These are phyloP conservation scores for Molossus alvarezi DNA, from an alignment of 2,797 vertebrate genomes.

Conservation along the genomic window DNA sequence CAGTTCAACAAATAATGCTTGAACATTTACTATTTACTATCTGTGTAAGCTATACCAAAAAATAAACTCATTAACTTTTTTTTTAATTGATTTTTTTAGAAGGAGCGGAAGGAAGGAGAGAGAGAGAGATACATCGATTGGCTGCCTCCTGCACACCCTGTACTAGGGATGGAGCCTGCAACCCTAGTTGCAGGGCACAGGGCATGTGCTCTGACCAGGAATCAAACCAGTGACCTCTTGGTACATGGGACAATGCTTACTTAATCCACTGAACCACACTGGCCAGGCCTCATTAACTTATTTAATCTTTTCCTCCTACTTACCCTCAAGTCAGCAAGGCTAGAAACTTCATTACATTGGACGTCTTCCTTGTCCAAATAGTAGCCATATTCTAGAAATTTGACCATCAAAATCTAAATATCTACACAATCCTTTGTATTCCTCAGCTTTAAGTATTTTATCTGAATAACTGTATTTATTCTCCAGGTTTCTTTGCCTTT, in stretches of 20 bases:
- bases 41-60: conserved; percentile 46
- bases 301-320: conserved; percentile 51
- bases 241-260: too few species aligned
- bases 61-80: conserved; percentile 1
- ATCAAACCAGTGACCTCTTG: too few species aligned
- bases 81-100: too few species aligned
- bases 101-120: too few species aligned
- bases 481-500: conserved; percentile 37
- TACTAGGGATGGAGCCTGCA: too few species aligned
- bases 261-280: too few species aligned
- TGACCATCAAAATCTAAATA: conserved; percentile 29
- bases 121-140: too few species aligned
- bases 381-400: conserved; percentile 48
- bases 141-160: too few species aligned
- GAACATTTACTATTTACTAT: conserved; percentile 33
- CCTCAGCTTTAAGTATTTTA: conserved; percentile 33
- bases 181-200: too few species aligned
- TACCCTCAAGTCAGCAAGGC: not conserved
- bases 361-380: not conserved
- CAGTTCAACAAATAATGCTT: conserved; percentile 27
- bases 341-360: conserved; percentile 49
- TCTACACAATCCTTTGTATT: conserved; percentile 37
- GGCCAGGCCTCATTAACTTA: not conserved
- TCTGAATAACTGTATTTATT: conserved; percentile 6
- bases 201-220: too few species aligned